Evolutionary conservation across 1,140 invertebrate species (phyloP), one percentile per base, ranked within the genome.

Genomic region (Caenorhabditis remanei): DNA sequence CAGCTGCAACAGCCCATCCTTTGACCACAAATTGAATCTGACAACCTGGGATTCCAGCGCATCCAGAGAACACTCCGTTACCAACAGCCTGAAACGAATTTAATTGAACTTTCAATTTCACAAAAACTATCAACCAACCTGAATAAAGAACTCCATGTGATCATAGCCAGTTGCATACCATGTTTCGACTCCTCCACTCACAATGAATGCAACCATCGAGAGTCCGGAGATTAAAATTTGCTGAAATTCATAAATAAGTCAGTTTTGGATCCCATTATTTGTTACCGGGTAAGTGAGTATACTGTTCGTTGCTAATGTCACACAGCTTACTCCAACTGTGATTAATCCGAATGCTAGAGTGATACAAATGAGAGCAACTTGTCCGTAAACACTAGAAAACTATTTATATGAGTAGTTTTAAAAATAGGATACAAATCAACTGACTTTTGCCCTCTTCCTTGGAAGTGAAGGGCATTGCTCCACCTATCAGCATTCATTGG

Each of bases 401-500:
- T 53, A 32, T 71, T 84, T 58, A 55, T 3, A 79, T 24, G 9
- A 40, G 16, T 19, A 86, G 21, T 46, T 61, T 41, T 75, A 11
- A 21, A 11, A 19, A 58, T n/a, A n/a, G 41, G 19, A 43, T 63
- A 46, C 1, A 7, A 87, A 32, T 24, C 6, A 14, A 56, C 41
- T 21, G 53, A 85, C 86, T 89, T 88, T 21, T 88, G 87, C 16
- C 88, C 86, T 8, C 71, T n/a, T 50, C 88, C 55, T 43, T 93
- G 92, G 65, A 93, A 92, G 56, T 92, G 91, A 19, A 92, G 82
- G 14, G 92, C 92, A 75, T 89, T 92, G 55, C 92, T 91, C 92
- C 92, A 92, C 46, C 92, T 88, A 83, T 92, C 92, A 32, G 93
- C 92, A 71, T 93, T 92, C 92, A 93, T 92, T 14, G 91, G 92